A percentile compares a stretch with the other conserved stretches of the same genome.
phyloP scores from a whole-genome alignment of 2,888 invertebrate genomes.

The Ptilodon capucinus region DNA sequence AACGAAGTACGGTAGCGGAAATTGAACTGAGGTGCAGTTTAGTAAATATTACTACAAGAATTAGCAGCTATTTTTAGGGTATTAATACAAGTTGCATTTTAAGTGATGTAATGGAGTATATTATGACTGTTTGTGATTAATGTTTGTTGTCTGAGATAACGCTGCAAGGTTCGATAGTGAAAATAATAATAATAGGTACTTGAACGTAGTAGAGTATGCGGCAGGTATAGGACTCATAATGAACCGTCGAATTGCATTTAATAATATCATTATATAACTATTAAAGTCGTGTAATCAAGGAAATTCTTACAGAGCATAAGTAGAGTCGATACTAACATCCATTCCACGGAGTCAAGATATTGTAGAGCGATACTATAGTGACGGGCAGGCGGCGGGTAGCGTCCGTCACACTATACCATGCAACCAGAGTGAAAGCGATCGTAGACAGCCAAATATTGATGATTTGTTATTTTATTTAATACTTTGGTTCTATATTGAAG shows the following conservation, averaged over 20 bases:
- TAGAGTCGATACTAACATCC: neutral
- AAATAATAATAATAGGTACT: too few relatives aligned
- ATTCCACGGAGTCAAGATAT: too few relatives aligned
- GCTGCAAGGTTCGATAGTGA: too few relatives aligned
- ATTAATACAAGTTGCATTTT: neutral
- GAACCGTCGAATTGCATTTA: too few relatives aligned
- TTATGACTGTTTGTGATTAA: neutral
- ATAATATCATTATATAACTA: neutral
- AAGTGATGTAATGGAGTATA: neutral
- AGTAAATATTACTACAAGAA: neutral
- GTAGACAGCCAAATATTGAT: too few relatives aligned
- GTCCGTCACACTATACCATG: neutral
- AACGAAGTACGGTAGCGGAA: neutral
- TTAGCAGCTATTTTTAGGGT: neutral
- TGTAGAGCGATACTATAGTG: neutral
- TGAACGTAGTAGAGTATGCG: too few relatives aligned
- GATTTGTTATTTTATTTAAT: too few relatives aligned
- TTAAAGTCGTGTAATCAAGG: neutral
- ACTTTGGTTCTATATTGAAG: too few relatives aligned
- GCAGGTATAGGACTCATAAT: too few relatives aligned
- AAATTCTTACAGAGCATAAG: neutral
- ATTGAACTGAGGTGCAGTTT: too few relatives aligned
- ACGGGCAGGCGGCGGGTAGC: neutral
- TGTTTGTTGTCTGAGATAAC: too few relatives aligned
- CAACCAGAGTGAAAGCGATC: neutral